These are phyloP conservation scores for Camponotus vicinus DNA, from an alignment of 1,140 invertebrate genomes.

Conservation along the genomic window DNA sequence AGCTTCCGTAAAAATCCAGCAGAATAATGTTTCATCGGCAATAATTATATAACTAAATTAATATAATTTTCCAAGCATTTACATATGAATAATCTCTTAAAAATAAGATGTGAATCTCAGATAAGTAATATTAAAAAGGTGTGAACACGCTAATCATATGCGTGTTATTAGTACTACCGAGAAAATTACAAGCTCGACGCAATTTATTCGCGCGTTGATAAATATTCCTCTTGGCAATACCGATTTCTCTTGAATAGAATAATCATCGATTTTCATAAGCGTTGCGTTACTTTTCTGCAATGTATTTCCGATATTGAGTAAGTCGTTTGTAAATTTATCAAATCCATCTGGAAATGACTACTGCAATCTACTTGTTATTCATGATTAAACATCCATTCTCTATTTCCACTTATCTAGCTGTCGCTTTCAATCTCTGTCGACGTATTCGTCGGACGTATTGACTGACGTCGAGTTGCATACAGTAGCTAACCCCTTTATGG, in stretches of 20 bases:
- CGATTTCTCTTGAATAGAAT: slow-evolving; percentile 14
- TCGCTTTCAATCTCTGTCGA: slow-evolving; percentile 71
- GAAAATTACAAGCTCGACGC: slow-evolving; percentile 20
- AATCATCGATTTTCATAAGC: slow-evolving; percentile 31
- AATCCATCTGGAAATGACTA: slow-evolving; percentile 23
- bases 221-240: slow-evolving; percentile 15
- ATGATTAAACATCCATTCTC: slow-evolving; percentile 64
- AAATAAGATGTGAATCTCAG: slow-evolving; percentile 30
- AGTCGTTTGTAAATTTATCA: slow-evolving; percentile 31
- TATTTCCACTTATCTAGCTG: slow-evolving; percentile 59
- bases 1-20: background rate
- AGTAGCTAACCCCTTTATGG: slow-evolving; percentile 62
- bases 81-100: background rate
- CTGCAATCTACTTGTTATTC: slow-evolving; percentile 49
- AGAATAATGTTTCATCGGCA: background rate
- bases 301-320: slow-evolving; percentile 46
- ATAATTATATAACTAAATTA: slow-evolving; percentile 20
- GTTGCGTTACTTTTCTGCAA: background rate
- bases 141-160: background rate
- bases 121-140: slow-evolving; percentile 33
- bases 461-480: slow-evolving; percentile 65
- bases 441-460: slow-evolving; percentile 45
- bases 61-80: slow-evolving; percentile 47
- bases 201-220: slow-evolving; percentile 8
- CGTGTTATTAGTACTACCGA: background rate